Percentiles rank a stretch among this genome's conserved stretches.
These are phyloP conservation scores for Penaeus monodon DNA, from an alignment of 2,888 invertebrate genomes.

Conservation along the genomic window DNA sequence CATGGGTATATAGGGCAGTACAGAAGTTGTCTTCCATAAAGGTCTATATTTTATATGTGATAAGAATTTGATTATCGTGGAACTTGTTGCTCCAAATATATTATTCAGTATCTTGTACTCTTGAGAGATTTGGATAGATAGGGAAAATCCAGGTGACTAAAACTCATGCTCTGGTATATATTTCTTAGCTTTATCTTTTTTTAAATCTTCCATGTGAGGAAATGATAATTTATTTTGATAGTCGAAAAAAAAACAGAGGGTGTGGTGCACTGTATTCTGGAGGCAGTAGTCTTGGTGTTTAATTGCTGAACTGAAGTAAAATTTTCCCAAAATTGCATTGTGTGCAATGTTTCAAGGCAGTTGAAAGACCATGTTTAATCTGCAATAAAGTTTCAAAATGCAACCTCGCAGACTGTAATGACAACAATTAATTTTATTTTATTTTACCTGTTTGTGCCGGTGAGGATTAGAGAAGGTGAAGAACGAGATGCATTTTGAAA, in stretches of 20 bases:
- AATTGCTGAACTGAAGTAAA: slow-evolving; percentile 29
- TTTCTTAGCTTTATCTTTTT: not conserved
- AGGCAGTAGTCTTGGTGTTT: slow-evolving; percentile 21
- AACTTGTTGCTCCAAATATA: slow-evolving; percentile 12
- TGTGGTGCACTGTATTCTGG: slow-evolving; percentile 39
- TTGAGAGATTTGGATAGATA: slow-evolving; percentile 1
- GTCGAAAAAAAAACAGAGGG: not conserved
- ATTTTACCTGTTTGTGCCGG: not conserved
- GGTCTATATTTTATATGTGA: slow-evolving; percentile 32
- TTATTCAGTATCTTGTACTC: not conserved
- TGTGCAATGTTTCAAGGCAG: slow-evolving; percentile 55
- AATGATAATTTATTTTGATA: slow-evolving; percentile 8
- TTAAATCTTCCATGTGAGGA: not conserved
- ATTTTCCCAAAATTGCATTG: slow-evolving; percentile 39
- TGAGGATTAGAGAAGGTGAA: not conserved
- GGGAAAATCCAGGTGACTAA: not conserved
- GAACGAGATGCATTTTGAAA: too few relatives aligned
- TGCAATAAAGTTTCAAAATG: slow-evolving; percentile 57
- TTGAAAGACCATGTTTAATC: slow-evolving; percentile 58
- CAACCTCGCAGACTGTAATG: slow-evolving; percentile 56
- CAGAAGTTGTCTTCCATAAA: slow-evolving; percentile 36
- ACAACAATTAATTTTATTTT: slow-evolving; percentile 18
- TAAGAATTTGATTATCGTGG: slow-evolving; percentile 19
- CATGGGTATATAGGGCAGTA: slow-evolving; percentile 21
- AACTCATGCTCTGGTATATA: slow-evolving; percentile 6